Evolutionary conservation across 2,113 vertebrate genomes (phyloP).

Genomic region (Epinephelus moara): DNA sequence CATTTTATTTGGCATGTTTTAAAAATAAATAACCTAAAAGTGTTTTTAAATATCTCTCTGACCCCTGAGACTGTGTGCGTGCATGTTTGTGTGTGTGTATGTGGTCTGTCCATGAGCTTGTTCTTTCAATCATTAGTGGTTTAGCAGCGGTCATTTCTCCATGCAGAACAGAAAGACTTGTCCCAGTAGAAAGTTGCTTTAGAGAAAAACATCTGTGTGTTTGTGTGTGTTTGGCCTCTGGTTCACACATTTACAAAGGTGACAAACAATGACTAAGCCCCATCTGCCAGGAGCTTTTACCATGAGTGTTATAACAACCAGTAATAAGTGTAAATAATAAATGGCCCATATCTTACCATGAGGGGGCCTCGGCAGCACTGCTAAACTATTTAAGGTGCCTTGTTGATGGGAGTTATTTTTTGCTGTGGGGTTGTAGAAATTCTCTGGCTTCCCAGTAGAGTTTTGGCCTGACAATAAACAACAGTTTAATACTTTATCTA

Average conservation of each 20-base stretch:
- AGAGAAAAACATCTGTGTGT: constrained; percentile 50
- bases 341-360: constrained; percentile 89
- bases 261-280: constrained; percentile 88
- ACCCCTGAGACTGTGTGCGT: constrained; percentile 45
- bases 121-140: constrained; percentile 56
- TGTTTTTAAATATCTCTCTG: constrained; percentile 60
- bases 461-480: constrained; percentile 99
- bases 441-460: constrained; percentile 92
- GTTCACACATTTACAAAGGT: constrained; percentile 82
- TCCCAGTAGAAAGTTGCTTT: constrained; percentile 60
- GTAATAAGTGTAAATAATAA: constrained; percentile 96
- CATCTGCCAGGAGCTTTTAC: constrained; percentile 93
- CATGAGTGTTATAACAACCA: constrained; percentile 91
- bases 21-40: constrained; percentile 65
- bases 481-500: constrained; percentile 99
- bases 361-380: constrained; percentile 78
- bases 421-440: constrained; percentile 87
- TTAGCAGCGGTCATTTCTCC: constrained; percentile 47
- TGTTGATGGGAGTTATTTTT: constrained; percentile 88
- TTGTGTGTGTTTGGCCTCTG: constrained; percentile 47
- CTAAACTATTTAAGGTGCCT: constrained; percentile 91
- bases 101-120: constrained; percentile 15
- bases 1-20: constrained; percentile 63
- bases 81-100: constrained; percentile 2
- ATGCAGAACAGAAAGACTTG: constrained; percentile 46